phyloP scores from a whole-genome alignment of 2,113 vertebrate genomes.

The Microcebus lehilahytsara region DNA sequence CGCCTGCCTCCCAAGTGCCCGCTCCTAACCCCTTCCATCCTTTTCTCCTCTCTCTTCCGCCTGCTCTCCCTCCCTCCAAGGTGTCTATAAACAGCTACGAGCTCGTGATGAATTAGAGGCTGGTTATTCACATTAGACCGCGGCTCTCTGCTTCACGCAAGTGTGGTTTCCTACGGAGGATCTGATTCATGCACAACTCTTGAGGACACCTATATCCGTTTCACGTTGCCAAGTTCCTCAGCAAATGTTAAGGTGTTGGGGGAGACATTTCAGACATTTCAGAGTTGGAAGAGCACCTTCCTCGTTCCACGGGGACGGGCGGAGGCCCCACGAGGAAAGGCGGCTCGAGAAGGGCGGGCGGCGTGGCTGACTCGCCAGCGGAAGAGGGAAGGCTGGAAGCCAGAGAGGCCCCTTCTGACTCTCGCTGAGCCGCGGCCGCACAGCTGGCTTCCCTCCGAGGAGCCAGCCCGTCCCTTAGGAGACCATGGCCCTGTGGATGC shows the following conservation, averaged over 20 bases:
- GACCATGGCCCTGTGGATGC: no score
- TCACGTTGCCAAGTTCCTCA: constrained; percentile 48
- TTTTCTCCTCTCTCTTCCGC: background rate
- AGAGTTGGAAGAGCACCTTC: constrained; percentile 31
- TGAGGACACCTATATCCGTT: constrained; percentile 68
- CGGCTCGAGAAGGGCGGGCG: background rate
- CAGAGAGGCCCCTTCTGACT: background rate
- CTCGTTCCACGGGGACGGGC: background rate
- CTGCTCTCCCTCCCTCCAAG: background rate
- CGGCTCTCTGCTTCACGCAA: background rate
- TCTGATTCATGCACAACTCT: constrained; percentile 66
- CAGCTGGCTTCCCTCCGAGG: background rate
- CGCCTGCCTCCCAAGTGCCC: background rate
- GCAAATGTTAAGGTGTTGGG: constrained; percentile 67
- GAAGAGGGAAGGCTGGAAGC: background rate
- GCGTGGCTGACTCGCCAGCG: background rate
- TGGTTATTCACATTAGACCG: background rate
- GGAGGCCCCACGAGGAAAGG: accelerated
- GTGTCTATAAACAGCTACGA: background rate
- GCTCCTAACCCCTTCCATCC: background rate
- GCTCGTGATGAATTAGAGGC: background rate
- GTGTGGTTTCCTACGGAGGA: constrained; percentile 36
- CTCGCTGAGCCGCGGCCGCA: no score
- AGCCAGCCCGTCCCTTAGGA: background rate
- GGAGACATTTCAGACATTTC: constrained; percentile 67